Conservation (phyloP, 2,888 invertebrate species). For the Trisateles emortualis region DNA sequence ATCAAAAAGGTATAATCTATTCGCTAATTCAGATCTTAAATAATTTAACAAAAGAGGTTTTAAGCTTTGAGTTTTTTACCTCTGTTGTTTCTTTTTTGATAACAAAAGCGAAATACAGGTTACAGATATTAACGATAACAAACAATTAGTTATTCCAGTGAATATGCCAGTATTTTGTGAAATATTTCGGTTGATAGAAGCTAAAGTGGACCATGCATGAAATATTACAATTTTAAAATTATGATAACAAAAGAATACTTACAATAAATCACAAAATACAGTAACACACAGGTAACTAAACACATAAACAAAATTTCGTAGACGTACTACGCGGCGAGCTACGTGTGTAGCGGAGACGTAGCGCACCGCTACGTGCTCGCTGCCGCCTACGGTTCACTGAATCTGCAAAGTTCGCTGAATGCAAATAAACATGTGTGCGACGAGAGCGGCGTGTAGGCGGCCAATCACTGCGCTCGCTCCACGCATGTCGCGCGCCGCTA, state of each 20-base stretch:
- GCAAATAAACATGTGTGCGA: constrained; percentile 85
- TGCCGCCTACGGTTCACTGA: constrained; percentile 83
- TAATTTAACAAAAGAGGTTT: no score
- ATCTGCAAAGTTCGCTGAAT: constrained; percentile 80
- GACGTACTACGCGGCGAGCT: constrained; percentile 55
- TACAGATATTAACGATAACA: no score
- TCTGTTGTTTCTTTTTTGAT: no score
- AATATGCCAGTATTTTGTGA: not conserved
- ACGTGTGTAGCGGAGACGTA: constrained; percentile 71
- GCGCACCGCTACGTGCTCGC: constrained; percentile 73
- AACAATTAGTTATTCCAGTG: no score
- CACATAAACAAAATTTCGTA: constrained; percentile 44
- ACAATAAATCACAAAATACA: constrained; percentile 26
- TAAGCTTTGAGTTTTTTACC: no score
- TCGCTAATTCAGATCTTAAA: no score
- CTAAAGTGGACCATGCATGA: no score
- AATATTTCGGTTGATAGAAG: not conserved
- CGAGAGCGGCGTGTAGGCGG: constrained; percentile 61
- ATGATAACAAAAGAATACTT: no score
- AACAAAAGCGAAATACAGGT: no score
- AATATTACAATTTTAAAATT: no score
- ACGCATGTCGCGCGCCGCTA: constrained; percentile 80
- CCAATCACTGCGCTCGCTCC: constrained; percentile 76
- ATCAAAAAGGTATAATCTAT: no score
- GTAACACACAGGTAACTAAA: constrained; percentile 12